A percentile compares a stretch with the other conserved stretches of the same genome.
Evolutionary conservation across 2,888 invertebrate species (phyloP).

Genomic region (Miltochrista miniata): DNA sequence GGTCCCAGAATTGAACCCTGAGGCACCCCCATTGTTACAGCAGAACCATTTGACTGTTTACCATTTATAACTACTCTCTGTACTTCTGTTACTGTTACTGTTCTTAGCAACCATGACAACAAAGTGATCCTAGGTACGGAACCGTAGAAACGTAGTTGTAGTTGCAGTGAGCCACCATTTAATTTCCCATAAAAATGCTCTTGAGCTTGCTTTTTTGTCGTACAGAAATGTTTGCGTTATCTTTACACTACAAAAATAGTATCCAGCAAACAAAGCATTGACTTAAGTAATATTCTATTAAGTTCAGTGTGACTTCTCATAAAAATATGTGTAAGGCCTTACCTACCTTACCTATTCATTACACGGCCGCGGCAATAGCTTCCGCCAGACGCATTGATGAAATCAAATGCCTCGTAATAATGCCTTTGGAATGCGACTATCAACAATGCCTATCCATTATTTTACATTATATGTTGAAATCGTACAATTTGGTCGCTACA

Average conservation of each 20-base stretch:
- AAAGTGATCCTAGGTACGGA: too few species aligned
- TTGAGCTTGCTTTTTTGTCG: too few species aligned
- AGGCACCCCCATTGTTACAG: too few species aligned
- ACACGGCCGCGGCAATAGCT: constrained; percentile 32
- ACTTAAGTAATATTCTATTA: constrained; percentile 4
- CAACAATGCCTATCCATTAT: constrained; percentile 35
- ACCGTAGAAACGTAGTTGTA: too few species aligned
- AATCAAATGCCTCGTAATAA: constrained; percentile 31
- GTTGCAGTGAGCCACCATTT: too few species aligned
- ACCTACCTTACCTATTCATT: constrained; percentile 20
- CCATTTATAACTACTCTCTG: too few species aligned
- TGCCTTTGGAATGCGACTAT: constrained; percentile 38
- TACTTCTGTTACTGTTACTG: too few species aligned
- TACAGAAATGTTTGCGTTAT: too few species aligned
- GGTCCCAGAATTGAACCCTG: too few species aligned
- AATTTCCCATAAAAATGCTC: too few species aligned
- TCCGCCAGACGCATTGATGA: constrained; percentile 31
- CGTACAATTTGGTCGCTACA: constrained; percentile 16
- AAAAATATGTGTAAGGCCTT: constrained; percentile 22
- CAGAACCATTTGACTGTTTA: too few species aligned
- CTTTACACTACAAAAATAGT: background rate
- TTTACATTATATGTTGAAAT: constrained; percentile 37
- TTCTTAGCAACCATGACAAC: too few species aligned
- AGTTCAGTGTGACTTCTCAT: constrained; percentile 16
- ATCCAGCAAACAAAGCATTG: background rate